Evolutionary conservation across 2,888 invertebrate species (phyloP), one percentile per base, ranked within the genome.

Genomic region (Erannis defoliaria): DNA sequence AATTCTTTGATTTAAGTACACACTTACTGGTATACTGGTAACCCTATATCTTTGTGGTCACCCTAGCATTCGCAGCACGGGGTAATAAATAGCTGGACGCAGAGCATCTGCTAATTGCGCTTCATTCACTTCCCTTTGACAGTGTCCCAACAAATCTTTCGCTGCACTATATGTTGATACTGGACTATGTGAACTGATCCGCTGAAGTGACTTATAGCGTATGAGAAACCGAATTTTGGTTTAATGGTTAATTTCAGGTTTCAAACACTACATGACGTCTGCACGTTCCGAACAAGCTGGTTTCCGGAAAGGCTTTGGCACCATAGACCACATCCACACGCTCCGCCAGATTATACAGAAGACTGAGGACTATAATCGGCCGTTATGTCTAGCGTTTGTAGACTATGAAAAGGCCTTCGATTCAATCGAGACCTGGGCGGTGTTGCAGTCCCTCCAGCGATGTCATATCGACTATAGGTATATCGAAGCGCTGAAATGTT

Each of bases 51-150:
- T 10, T n/a, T 31, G 21, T 59, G 33, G 72, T 58, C 63, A 68
- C 62, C 62, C 63, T 50, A 70, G 73, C 71, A 72, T 73, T 72
- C 70, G 70, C 72, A 38, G 55, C 45, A 54, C 71, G 71, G 33
- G 74, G 69, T 77, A 78, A 82, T 84, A 79, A 77, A 78, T 78
- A 75, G 75, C 74, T 71, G 73, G 68, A 72, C 72, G 67, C 63
- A 64, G 71, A 80, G 76, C 89, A 86, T 84, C 88, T 85, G 86
- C 84, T 88, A 87, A 89, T 88, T 88, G 82, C 80, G 68, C 73
- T 68, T 74, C 76, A 85, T 83, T 83, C 81, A 82, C 70, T 75
- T 63, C 63, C 60, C 57, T 61, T 61, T 61, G 63, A 67, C 68
- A 53, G 35, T 42, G 53, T 19, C 14, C 48, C 56, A 29, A 57